These are phyloP conservation scores for Cervus canadensis DNA, from an alignment of 2,113 vertebrate genomes.

Conservation along the genomic window DNA sequence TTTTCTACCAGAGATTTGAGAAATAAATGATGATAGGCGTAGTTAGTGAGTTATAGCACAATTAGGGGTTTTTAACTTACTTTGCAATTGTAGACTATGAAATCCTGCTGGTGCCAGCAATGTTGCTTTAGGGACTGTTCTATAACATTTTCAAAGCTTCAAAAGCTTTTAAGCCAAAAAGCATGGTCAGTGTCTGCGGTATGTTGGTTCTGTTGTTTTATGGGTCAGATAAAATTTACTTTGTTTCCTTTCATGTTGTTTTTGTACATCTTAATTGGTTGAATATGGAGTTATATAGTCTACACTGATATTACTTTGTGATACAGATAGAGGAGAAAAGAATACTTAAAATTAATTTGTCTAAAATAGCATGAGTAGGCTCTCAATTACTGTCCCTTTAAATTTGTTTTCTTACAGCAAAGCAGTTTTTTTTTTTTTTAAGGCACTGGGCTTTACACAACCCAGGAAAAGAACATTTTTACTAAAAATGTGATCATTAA, in stretches of 20 bases:
- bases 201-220: conserved; percentile 89
- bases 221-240: conserved; percentile 92
- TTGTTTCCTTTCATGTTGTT: conserved; percentile 93
- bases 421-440: conserved; percentile 52
- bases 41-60: conserved; percentile 69
- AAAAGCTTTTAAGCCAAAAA: conserved; percentile 90
- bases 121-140: conserved; percentile 90
- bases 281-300: conserved; percentile 66
- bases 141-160: conserved; percentile 89
- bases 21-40: conserved; percentile 60
- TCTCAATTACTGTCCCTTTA: conserved; percentile 51
- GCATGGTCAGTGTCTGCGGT: conserved; percentile 96
- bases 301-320: conserved; percentile 64
- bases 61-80: conserved; percentile 62
- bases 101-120: conserved; percentile 90
- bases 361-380: conserved; percentile 9
- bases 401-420: conserved; percentile 68
- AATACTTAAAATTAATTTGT: conserved; percentile 29
- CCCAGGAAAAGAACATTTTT: conserved; percentile 62
- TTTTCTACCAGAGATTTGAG: conserved; percentile 57
- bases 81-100: conserved; percentile 72
- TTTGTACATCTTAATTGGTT: conserved; percentile 75
- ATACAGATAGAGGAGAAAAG: conserved; percentile 51
- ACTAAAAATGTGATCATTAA: conserved; percentile 52
- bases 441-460: conserved; percentile 53